phyloP scores from a whole-genome alignment of 2,113 vertebrate species.

The Ictalurus furcatus region DNA sequence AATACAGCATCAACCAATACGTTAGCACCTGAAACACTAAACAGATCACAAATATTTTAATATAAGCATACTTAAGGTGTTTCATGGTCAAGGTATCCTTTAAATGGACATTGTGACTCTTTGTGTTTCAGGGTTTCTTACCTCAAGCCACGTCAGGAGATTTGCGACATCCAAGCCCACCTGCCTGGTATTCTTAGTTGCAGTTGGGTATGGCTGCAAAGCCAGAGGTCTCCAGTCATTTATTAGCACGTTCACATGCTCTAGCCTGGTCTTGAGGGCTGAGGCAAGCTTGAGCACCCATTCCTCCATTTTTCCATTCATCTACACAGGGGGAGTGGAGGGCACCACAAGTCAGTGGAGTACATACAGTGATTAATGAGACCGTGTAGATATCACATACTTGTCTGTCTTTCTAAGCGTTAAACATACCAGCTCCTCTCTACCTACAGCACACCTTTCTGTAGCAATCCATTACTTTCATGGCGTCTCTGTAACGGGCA shows the following conservation, averaged over 20 bases:
- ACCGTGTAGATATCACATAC: neutral
- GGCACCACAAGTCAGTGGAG: neutral
- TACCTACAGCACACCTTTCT: neutral
- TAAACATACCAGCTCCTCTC: neutral
- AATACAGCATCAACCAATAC: neutral
- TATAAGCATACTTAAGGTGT: neutral
- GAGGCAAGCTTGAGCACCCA: constrained; percentile 78
- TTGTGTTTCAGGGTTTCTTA: constrained; percentile 46
- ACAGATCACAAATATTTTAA: neutral
- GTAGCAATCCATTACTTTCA: neutral
- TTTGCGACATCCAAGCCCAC: constrained; percentile 77
- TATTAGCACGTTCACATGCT: constrained; percentile 73
- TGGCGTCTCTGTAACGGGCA: neutral
- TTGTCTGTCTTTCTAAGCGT: neutral
- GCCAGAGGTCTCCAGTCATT: constrained; percentile 78
- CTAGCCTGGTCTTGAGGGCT: constrained; percentile 68
- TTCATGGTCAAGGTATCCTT: neutral
- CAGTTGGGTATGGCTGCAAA: constrained; percentile 73
- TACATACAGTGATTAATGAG: neutral
- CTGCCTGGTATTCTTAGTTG: constrained; percentile 70
- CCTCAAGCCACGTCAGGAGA: constrained; percentile 82
- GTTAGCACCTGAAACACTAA: neutral
- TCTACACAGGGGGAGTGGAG: constrained; percentile 57
- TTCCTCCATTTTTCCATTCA: constrained; percentile 75
- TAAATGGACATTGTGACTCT: neutral